Evolutionary conservation across 92 coral and sea anemone genomes (phyloP).

Genomic region (Virgularia gustaviana): DNA sequence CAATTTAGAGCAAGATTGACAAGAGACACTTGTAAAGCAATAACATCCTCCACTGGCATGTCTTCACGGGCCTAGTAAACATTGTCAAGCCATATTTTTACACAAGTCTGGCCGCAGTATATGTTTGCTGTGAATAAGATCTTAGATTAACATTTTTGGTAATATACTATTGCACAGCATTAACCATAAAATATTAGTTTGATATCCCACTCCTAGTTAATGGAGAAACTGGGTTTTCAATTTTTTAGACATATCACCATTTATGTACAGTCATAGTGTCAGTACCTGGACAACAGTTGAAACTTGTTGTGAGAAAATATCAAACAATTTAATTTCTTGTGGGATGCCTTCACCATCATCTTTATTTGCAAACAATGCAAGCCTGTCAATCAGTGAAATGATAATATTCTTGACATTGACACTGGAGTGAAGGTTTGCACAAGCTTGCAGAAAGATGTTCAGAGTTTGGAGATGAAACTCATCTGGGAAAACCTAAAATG

Average conservation of each 20-base stretch:
- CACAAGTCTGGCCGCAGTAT: too few species aligned
- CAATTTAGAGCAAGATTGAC: conserved; percentile 93
- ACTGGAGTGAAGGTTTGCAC: conserved; percentile 81
- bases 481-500: conserved; percentile 84
- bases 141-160: too few species aligned
- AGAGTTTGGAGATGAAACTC: conserved; percentile 94
- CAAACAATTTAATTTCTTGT: conserved; percentile 76
- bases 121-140: too few species aligned
- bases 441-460: conserved; percentile 75
- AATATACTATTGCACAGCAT: too few species aligned
- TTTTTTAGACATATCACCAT: background rate
- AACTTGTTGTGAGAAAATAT: conserved; percentile 94
- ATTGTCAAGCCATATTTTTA: background rate
- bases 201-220: too few species aligned
- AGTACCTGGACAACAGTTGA: conserved; percentile 93
- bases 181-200: too few species aligned
- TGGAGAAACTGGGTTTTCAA: too few species aligned
- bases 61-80: conserved; percentile 74
- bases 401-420: conserved; percentile 97
- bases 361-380: conserved; percentile 90
- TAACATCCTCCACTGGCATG: conserved; percentile 98
- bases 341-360: conserved; percentile 99
- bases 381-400: conserved; percentile 79
- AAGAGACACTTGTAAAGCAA: conserved; percentile 87
- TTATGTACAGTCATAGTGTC: background rate